Evolutionary conservation across 2,113 vertebrate species (phyloP), one percentile per base, ranked within the genome.

Genomic region (Gobiocypris rarus): DNA sequence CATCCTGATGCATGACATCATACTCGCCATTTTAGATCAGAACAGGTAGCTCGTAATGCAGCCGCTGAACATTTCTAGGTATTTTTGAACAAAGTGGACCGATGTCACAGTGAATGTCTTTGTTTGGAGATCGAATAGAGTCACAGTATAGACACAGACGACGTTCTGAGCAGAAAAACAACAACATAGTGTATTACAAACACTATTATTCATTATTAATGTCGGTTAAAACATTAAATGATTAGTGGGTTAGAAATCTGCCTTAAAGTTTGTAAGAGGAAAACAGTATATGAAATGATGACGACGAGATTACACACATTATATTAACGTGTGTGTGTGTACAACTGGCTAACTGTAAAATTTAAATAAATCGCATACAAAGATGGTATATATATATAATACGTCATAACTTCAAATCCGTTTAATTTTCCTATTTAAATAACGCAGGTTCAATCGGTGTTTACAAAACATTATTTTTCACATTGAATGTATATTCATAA

Each of bases 1-100:
- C 92, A 89, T 41, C 58, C 85, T 43, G 75, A 71, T 85, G 67
- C 84, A 90, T 90, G 91, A 95, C 95, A 94, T 96, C 96, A 96
- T 93, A 92, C 91, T 93, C 90, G 92, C 92, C 93, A 92, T 93
- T 93, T 93, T 92, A 92, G 92, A 92, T 92, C 91, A 87, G 92
- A 91, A 92, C 81, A 92, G 88, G 89, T 89, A 90, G 85, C 82
- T 61, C 24, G 75, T 19, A 67, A 63, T 75, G 78, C 56, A 43
- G 80, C 50, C 79, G 9, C 17, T 69, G 82, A 83, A 82, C 81
- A 76, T 84, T 84, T 59, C 81, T 73, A 74, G 74, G 85, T 75
- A 67, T 88, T 86, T 84, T 56, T 81, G 28, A 61, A 83, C 81
- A 83, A 70, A 86, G 61, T 69, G 24, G 31, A 54, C n/a, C 14